A percentile compares a stretch with the other conserved stretches of the same genome.
phyloP scores from a whole-genome alignment of 2,113 vertebrate genomes.

The Edolisoma coerulescens region DNA sequence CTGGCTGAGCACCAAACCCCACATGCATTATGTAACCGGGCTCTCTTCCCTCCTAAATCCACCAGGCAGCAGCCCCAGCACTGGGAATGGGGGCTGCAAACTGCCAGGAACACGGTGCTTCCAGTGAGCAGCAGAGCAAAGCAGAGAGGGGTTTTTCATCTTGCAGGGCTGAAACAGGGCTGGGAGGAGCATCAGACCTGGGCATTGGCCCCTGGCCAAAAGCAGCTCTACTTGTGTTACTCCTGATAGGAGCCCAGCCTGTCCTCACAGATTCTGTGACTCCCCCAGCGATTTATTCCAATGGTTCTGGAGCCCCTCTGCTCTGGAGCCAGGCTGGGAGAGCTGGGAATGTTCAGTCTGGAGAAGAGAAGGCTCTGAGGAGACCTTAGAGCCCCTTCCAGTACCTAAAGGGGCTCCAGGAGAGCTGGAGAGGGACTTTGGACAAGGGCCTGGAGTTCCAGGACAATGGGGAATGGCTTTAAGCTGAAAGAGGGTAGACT shows the following conservation, averaged over 20 bases:
- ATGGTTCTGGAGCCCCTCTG: not conserved
- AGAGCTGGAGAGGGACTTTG: not conserved
- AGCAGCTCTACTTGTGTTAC: not conserved
- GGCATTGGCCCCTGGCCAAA: not conserved
- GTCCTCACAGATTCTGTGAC: not conserved
- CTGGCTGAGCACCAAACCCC: constrained; percentile 25
- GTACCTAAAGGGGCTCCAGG: not conserved
- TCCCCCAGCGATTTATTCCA: not conserved
- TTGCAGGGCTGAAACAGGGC: not conserved
- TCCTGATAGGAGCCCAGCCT: not conserved
- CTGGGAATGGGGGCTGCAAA: not conserved
- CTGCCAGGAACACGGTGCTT: not conserved
- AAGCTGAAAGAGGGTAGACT: not conserved
- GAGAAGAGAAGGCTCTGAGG: not conserved
- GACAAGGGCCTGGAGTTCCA: not conserved
- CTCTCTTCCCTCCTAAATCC: constrained; percentile 20
- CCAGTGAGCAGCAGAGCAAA: not conserved
- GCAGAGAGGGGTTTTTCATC: not conserved
- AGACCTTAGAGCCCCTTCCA: not conserved
- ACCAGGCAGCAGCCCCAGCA: not conserved
- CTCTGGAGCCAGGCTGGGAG: not conserved
- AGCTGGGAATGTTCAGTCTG: not conserved
- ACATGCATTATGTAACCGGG: not conserved
- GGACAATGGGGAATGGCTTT: not conserved
- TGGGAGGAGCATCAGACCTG: not conserved